Evolutionary conservation across 2,797 vertebrate species (phyloP), one percentile per base, ranked within the genome.

Genomic region (Streptopelia turtur): DNA sequence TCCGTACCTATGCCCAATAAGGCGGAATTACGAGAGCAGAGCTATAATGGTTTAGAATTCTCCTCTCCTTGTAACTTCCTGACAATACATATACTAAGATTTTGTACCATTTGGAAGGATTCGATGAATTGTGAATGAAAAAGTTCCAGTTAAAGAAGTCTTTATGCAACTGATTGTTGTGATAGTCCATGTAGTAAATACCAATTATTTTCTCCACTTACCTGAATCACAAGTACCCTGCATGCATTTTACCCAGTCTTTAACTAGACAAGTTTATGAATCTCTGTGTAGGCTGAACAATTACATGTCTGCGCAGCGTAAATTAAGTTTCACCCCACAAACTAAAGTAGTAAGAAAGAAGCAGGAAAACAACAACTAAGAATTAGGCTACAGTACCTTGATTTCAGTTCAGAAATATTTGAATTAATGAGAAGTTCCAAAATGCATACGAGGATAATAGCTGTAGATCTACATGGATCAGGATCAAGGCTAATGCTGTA

Each of bases 391-490:
- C 74, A 63, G 31, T 98, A 99, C 99, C 99, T 99, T 96, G 97
- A 98, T 97, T 98, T 98, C 91, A 99, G 90, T 87, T 97, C 97
- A 57, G 95, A 80, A 53, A 98, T 98, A 93, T 97, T 98, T 88
- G 98, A 98, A 97, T 99, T 99, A 96, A 99, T 98, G 65, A 99
- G 98, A 97, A 99, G 85, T 92, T 98, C 94, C 93, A 98, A 97
- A 85, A 98, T 97, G 68, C 98, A 87, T 41, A 98, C 33, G 8
- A 99, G 97, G 83, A 99, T 97, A 96, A 99, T 77, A 63, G 98
- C 97, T 95, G 98, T 97, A 69, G 97, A 98, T 98, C 99, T 99
- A 72, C 98, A 99, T 1, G 99, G 99, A 96, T 99, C 99, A 63
- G 99, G 99, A 93, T 99, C 98, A 95, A 99, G 95, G 95, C 97